Percentiles rank a stretch among this genome's conserved stretches.
These are phyloP conservation scores for Numenius phaeopus DNA, from an alignment of 2,797 vertebrate genomes.

Conservation along the genomic window DNA sequence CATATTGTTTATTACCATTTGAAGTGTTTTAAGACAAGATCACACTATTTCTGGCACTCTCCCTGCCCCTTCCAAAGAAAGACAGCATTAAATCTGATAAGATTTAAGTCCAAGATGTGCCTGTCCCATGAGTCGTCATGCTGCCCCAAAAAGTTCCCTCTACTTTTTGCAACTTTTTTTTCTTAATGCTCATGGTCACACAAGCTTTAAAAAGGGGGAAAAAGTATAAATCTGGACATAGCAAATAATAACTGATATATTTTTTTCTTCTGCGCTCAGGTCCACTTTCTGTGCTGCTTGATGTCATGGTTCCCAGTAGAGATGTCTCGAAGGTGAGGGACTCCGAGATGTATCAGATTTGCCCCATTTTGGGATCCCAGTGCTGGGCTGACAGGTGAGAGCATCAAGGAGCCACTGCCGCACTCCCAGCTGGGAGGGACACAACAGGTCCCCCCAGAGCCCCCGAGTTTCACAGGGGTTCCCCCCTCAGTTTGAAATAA, in stretches of 20 bases:
- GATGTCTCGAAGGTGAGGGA: background rate
- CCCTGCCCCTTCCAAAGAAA: background rate
- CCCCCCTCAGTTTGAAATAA: background rate
- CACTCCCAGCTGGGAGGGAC: background rate
- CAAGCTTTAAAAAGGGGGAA: too few relatives aligned
- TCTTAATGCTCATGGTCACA: too few relatives aligned
- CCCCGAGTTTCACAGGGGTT: background rate
- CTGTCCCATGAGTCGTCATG: fast-evolving
- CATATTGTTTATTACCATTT: background rate
- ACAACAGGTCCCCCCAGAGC: background rate
- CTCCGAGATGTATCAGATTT: background rate
- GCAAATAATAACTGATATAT: background rate
- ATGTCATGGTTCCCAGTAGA: background rate
- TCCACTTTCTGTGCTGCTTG: background rate
- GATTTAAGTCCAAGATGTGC: background rate
- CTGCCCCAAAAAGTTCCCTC: background rate
- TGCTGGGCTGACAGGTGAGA: background rate
- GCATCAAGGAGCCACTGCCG: fast-evolving
- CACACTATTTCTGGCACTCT: background rate
- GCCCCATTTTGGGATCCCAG: background rate
- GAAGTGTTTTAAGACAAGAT: background rate
- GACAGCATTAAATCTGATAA: background rate
- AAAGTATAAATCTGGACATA: background rate
- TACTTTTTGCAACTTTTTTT: background rate
- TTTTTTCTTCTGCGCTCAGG: background rate